A percentile compares a stretch with the other conserved stretches of the same genome.
phyloP scores from a whole-genome alignment of 2,888 invertebrate genomes.

The Busseola fusca region DNA sequence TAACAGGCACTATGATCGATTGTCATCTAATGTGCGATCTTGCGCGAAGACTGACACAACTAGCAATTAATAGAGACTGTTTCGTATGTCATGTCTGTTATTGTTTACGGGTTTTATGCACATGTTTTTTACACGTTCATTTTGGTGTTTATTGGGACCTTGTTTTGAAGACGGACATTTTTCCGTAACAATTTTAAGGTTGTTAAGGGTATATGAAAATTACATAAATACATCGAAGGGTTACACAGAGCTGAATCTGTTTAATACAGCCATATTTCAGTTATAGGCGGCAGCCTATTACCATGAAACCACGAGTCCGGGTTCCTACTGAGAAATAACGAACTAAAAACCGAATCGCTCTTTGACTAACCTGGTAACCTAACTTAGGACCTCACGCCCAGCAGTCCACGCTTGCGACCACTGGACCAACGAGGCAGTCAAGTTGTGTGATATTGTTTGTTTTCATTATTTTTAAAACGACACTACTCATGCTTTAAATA shows the following conservation, averaged over 20 bases:
- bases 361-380: too few relatives aligned
- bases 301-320: neutral
- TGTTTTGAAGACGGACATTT: too few relatives aligned
- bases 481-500: neutral
- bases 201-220: neutral
- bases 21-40: slow-evolving; percentile 4
- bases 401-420: neutral
- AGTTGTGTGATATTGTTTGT: neutral
- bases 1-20: slow-evolving; percentile 37
- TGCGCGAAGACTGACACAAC: slow-evolving; percentile 9
- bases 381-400: neutral
- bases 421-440: neutral
- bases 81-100: slow-evolving; percentile 23
- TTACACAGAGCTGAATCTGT: neutral
- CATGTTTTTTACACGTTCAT: neutral
- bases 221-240: neutral
- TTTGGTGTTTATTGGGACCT: neutral
- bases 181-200: neutral
- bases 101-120: slow-evolving; percentile 13
- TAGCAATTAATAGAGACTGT: slow-evolving; percentile 14
- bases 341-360: neutral
- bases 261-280: neutral
- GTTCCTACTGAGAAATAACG: neutral
- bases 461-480: neutral
- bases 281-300: neutral